Evolutionary conservation across 2,113 vertebrate species (phyloP), one percentile per base, ranked within the genome.

Genomic region (Pteronura brasiliensis): DNA sequence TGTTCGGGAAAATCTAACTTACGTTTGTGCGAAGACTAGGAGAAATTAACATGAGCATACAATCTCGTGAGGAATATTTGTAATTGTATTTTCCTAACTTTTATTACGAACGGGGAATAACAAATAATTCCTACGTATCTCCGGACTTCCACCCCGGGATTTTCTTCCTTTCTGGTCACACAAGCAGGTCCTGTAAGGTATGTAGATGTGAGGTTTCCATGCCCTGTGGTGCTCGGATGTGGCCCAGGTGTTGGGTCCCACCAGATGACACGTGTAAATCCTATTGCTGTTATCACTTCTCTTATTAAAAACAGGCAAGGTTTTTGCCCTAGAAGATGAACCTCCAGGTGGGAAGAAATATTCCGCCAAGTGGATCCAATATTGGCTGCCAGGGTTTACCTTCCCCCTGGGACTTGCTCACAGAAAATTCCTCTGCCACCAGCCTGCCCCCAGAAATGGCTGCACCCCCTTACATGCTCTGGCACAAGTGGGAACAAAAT

Each of bases 141-240:
- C 95, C 42, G 21, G 63, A 88, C 90, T 31, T 71, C 21, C 36
- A 71, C 31, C 63, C 80, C 59, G 27, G 65, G 39, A 7, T 77
- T 52, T 42, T 80, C 61, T 84, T 95, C 44, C 57, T 65, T 83
- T 80, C 79, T 29, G n/a, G 55, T 13, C 85, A 83, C 7, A 74
- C 21, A 55, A 44, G 27, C 18, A 59, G 52, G 47, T 39, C 49
- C 72, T 72, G 17, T 0, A 55, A 79, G 74, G 74, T 23, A 25
- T 3, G 4, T 36, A 69, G 55, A 69, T 7, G 6, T 1, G 10
- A 59, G 29, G 57, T 67, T 76, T 93, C 61, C 49, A 63, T 1
- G 1, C 13, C 3, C 44, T 10, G 15, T 2, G 0, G 0, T 12
- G 5, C 21, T 10, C 3, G 1, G 1, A 1, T 1, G 47, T 0